Base-by-base conservation (phyloP, 1,140 invertebrate species). In the Brachionus angularis region DNA sequence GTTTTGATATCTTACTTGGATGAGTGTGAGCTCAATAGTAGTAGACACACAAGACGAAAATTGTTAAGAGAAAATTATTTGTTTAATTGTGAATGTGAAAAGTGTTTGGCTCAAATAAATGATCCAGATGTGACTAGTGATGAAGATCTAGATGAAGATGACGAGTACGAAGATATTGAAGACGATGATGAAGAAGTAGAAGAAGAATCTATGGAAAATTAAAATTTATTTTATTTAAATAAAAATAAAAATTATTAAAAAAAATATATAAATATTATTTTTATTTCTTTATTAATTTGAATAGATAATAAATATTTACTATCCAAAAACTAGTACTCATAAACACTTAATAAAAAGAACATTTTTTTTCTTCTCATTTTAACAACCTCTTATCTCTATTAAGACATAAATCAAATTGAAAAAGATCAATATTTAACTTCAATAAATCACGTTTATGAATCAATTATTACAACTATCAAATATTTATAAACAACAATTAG, bases 1-100 rank as follows among this genome's bases (percentile, higher is more conserved):
- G 91, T 96, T 73, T 89, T 85, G 74, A 93, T 93, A 75, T 90
- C 88, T 71, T 96, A 96, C 80, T 83, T 96, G 70, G 90, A 92
- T 78, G 89, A 92, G 71, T 95, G 91, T 78, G 84, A 85, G 25
- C 74, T 90, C 46, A 84, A 86, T 62, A 83, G 91, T 62, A 93
- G 90, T 73, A 84, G 91, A 74, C 88, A 95, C 83, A 89, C 88
- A 5, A 84, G 93, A 74, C 89, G 90, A 74, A 93, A 86, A 76
- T 76, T 83, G 70, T 76, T 87, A 8, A 91, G 87, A 82, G 87
- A 91, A 69, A 90, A 93, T 80, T 96, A 96, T 76, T 83, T 96
- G 1, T 94, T 95, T 77, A 79, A 82, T 4, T 94, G 91, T 78
- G 81, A 83, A 36, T 96, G 93, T 80, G 78, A 84, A 7, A 91